Percentiles rank a stretch among this genome's conserved stretches.
Conservation (phyloP, 92 coral and sea anemone genomes). For the Porites evermanni region DNA sequence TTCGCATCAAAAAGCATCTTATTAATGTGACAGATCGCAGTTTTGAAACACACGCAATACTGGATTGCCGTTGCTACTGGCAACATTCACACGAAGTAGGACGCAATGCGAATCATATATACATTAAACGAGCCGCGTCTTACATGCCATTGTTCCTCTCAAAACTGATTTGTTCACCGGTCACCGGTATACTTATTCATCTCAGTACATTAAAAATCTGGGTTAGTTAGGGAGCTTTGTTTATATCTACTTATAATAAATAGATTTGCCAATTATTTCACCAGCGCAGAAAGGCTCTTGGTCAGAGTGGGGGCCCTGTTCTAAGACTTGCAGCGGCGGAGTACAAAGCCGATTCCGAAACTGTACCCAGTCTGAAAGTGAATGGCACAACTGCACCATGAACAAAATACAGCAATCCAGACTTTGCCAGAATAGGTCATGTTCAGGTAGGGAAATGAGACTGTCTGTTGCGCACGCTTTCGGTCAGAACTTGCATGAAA, state of each 20-base stretch:
- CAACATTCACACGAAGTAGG: no score
- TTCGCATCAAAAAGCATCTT: no score
- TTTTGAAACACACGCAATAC: no score
- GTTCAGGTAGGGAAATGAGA: constrained; percentile 6
- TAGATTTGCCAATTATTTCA: neutral
- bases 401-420: constrained; percentile 14
- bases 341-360: neutral
- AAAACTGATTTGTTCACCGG: no score
- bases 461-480: neutral
- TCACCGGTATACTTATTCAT: no score
- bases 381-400: neutral
- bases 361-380: neutral
- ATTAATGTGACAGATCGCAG: no score
- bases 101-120: no score
- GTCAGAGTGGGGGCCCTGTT: constrained; percentile 18
- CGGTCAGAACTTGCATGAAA: no score
- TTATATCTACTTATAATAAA: no score
- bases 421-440: neutral
- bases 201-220: neutral
- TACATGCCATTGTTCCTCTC: no score
- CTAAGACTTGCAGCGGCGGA: constrained; percentile 7
- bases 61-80: no score
- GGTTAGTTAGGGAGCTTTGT: neutral
- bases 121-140: no score
- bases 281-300: neutral